These are phyloP conservation scores for Andinoacara biseriatus DNA, from an alignment of 2,113 vertebrate species.

Conservation along the genomic window DNA sequence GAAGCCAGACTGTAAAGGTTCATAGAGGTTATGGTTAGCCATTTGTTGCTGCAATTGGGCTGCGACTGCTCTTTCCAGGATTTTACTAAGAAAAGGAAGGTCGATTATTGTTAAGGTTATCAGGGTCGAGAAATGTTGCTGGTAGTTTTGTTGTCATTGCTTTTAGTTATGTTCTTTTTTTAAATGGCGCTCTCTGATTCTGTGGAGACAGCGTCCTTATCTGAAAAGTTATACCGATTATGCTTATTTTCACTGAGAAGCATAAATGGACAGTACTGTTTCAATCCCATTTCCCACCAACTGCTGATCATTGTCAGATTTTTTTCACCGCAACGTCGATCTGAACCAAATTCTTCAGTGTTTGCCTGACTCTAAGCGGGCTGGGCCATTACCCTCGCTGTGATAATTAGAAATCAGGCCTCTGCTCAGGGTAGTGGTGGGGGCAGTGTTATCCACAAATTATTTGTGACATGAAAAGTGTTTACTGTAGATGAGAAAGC, in stretches of 20 bases:
- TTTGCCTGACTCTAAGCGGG: rapidly evolving
- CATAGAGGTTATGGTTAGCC: too few species aligned
- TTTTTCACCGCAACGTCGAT: background rate
- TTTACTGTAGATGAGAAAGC: background rate
- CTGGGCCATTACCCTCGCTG: background rate
- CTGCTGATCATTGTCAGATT: background rate
- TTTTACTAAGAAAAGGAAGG: too few species aligned
- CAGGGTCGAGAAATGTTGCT: too few species aligned
- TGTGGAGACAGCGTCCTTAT: background rate
- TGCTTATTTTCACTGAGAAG: background rate
- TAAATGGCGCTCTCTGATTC: too few species aligned
- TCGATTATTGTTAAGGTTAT: too few species aligned
- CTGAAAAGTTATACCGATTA: too few species aligned
- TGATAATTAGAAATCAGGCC: background rate
- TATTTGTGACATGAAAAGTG: background rate
- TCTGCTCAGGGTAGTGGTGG: background rate
- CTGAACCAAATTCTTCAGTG: background rate
- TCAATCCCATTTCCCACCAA: background rate
- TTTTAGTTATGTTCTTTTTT: too few species aligned
- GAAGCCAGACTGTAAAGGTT: too few species aligned
- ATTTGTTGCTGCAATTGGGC: too few species aligned
- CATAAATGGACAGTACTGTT: rapidly evolving
- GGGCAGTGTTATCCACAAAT: background rate
- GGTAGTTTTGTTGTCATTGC: too few species aligned
- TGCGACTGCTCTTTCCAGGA: too few species aligned